A percentile compares a stretch with the other conserved stretches of the same genome.
Conservation (phyloP, 1,140 invertebrate species). For the Drosophila cardini region DNA sequence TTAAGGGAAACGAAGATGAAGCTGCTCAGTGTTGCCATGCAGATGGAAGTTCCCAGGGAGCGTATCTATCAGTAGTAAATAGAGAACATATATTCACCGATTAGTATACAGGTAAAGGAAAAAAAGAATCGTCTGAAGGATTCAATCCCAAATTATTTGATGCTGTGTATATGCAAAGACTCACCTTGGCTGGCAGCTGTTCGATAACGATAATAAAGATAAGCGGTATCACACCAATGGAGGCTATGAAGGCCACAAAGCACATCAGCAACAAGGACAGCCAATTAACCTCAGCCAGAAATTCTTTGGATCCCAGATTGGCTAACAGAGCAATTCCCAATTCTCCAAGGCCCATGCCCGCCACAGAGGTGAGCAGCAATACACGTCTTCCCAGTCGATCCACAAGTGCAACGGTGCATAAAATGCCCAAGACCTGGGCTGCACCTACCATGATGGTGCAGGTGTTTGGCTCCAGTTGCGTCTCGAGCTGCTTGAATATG, state of each 20-base stretch:
- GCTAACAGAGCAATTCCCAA: conserved; percentile 54
- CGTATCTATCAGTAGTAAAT: conserved; percentile 53
- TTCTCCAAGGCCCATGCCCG: conserved; percentile 61
- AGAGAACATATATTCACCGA: neutral
- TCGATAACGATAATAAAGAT: conserved; percentile 68
- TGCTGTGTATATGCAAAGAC: neutral
- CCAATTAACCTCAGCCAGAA: conserved; percentile 58
- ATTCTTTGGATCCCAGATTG: conserved; percentile 33
- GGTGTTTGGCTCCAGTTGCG: conserved; percentile 86
- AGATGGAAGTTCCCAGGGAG: conserved; percentile 69
- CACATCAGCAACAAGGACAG: conserved; percentile 63
- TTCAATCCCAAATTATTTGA: too few species aligned
- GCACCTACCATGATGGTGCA: conserved; percentile 90
- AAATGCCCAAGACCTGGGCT: conserved; percentile 64
- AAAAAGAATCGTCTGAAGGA: too few species aligned
- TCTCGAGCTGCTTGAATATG: conserved; percentile 88
- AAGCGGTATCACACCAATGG: conserved; percentile 62
- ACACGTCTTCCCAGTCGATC: conserved; percentile 65
- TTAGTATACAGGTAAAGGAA: too few species aligned
- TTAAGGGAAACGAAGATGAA: conserved; percentile 72
- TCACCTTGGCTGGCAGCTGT: conserved; percentile 66
- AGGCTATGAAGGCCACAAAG: conserved; percentile 53
- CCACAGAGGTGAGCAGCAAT: conserved; percentile 62
- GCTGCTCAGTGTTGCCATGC: conserved; percentile 67
- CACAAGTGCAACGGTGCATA: conserved; percentile 53